Evolutionary conservation across 2,888 invertebrate species (phyloP).

Genomic region (Encarsia formosa): DNA sequence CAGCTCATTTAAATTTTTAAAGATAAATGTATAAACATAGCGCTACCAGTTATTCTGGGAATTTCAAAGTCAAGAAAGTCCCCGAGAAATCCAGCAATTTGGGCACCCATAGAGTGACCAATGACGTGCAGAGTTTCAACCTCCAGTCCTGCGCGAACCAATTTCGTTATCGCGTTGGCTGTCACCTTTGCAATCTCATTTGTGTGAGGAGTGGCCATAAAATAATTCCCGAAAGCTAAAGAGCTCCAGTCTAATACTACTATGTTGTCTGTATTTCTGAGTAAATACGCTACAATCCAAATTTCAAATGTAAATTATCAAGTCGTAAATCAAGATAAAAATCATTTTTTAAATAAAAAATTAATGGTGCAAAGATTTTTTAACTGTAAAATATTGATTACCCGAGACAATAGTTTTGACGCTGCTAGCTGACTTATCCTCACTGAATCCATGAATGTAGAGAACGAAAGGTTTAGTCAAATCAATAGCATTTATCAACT

Average conservation of each 20-base stretch:
- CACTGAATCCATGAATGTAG: constrained; percentile 35
- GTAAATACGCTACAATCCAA: constrained; percentile 35
- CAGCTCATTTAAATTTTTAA: too few species aligned
- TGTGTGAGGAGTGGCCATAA: constrained; percentile 18
- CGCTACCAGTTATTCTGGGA: constrained; percentile 39
- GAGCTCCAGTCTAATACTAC: constrained; percentile 39
- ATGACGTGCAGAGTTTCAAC: constrained; percentile 34
- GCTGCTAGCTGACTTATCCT: constrained; percentile 31
- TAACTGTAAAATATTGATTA: too few species aligned
- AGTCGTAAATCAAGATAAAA: background rate
- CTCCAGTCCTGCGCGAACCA: constrained; percentile 29
- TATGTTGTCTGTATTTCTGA: constrained; percentile 34
- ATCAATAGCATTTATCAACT: constrained; percentile 26
- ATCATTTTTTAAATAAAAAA: background rate
- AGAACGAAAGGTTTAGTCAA: constrained; percentile 28
- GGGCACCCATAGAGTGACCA: constrained; percentile 40
- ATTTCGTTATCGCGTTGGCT: constrained; percentile 26
- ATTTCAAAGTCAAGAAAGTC: constrained; percentile 28
- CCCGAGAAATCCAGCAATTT: constrained; percentile 34
- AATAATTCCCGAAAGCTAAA: constrained; percentile 31
- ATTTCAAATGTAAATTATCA: background rate
- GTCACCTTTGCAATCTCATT: constrained; percentile 28
- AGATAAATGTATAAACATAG: too few species aligned
- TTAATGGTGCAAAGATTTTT: background rate
- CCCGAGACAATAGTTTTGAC: constrained; percentile 32